Base-by-base conservation (phyloP, 2,888 invertebrate species). In the Drosophila setosimentum region DNA sequence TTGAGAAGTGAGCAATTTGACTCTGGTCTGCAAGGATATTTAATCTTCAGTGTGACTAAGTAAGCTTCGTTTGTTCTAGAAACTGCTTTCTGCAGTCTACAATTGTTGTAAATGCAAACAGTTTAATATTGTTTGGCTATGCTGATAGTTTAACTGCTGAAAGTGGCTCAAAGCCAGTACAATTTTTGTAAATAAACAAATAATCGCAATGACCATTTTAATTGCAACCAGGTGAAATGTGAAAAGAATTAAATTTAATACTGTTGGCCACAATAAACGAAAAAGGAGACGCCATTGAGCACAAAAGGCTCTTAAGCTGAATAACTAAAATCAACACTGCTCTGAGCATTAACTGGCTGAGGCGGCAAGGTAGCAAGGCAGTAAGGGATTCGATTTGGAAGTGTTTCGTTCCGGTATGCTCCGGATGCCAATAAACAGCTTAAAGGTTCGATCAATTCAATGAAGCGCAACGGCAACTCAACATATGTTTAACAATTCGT, bases 401-500 rank as follows among this genome's bases (percentile, higher is more conserved):
- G 21, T 24, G 54, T 37, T 37, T 45, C 10, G 54, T 27, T 55
- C 29, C 40, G 16, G 16, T 59, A 11, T 50, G 18, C 30, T 50
- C 35, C 40, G 68, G 33, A 51, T 68, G 73, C 67, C 80, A 73
- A 74, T 83, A 78, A 78, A 71, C 48, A 51, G 61, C 58, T 75
- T 68, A 78, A 71, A 71, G 68, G 68, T 78, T 69, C 69, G 61
- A 67, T 67, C 67, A 67, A 71, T 49, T 58, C 78, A 83, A 58
- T 80, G 70, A 42, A 74, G 71, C 83, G 63, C 66, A 80, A 50
- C 65, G 49, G 49, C 29, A 57, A 60, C 27, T 67, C 35, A 68
- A 75, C 83, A 83, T 85, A 76, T 83, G 85, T 76, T 76, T 58
- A 69, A 37, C 86, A 74, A 75, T 70, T 83, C 86, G 81, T 80